These are phyloP conservation scores for Drosophila niveifrons DNA, from an alignment of 2,888 invertebrate species.

Conservation along the genomic window DNA sequence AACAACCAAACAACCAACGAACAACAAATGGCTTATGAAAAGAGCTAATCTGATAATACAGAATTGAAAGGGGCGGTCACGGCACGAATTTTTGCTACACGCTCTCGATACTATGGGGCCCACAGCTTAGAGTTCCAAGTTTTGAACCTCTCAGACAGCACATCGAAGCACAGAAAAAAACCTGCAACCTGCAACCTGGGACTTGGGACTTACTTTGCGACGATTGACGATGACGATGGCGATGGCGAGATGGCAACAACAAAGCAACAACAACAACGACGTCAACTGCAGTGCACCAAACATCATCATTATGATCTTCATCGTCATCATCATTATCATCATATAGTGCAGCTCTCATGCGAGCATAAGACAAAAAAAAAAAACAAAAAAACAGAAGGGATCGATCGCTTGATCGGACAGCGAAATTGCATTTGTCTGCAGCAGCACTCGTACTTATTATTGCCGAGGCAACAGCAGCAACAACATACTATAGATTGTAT, in stretches of 20 bases:
- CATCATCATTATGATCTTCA: conserved; percentile 2
- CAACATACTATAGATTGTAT: neutral
- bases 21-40: conserved; percentile 71
- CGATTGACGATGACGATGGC: conserved; percentile 51
- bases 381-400: conserved; percentile 58
- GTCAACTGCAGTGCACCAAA: neutral
- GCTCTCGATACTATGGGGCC: conserved; percentile 66
- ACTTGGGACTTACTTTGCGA: conserved; percentile 25
- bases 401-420: conserved; percentile 69
- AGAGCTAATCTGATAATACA: conserved; percentile 82
- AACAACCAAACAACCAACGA: conserved; percentile 25
- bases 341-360: conserved; percentile 62
- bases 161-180: too few relatives aligned
- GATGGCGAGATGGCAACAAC: conserved; percentile 43
- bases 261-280: neutral
- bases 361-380: conserved; percentile 30
- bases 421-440: conserved; percentile 68
- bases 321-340: neutral
- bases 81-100: conserved; percentile 81
- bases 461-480: conserved; percentile 17
- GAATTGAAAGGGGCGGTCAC: conserved; percentile 82
- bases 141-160: conserved; percentile 23
- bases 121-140: conserved; percentile 34
- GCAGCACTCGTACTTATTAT: conserved; percentile 55
- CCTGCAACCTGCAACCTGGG: conserved; percentile 1